Conservation (phyloP, 2,888 invertebrate genomes). For the Mesoligia furuncula region DNA sequence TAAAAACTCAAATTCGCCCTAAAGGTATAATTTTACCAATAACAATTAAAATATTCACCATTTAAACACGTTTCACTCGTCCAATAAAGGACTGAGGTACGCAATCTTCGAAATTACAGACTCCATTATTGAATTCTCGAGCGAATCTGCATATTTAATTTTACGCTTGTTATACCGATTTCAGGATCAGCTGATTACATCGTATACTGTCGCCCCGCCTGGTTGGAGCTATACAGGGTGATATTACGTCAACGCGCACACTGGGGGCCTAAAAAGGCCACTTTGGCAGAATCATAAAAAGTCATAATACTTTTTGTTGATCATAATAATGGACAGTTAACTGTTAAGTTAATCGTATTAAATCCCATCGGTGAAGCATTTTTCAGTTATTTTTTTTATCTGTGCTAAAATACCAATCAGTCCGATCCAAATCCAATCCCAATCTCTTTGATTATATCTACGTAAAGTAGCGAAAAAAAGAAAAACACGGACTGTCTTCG, state of each 20-base stretch:
- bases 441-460: no score
- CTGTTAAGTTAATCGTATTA: no score
- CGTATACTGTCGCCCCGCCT: slow-evolving; percentile 15
- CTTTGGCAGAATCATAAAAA: no score
- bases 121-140: slow-evolving; percentile 60
- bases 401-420: no score
- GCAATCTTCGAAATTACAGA: slow-evolving; percentile 49
- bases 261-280: no score
- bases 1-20: neutral
- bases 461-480: no score
- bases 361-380: no score
- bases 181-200: slow-evolving; percentile 62
- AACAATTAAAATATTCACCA: slow-evolving; percentile 18
- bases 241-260: neutral
- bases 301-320: no score
- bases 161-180: slow-evolving; percentile 67
- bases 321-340: no score
- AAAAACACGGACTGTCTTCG: no score
- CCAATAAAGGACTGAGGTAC: slow-evolving; percentile 31
- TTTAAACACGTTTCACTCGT: slow-evolving; percentile 5
- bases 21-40: neutral
- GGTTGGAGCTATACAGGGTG: neutral
- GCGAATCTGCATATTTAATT: slow-evolving; percentile 70
- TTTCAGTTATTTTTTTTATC: no score
- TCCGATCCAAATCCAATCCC: no score